Evolutionary conservation across 2,113 vertebrate genomes (phyloP), one percentile per base, ranked within the genome.

Genomic region (Trematocara stigmaticum): DNA sequence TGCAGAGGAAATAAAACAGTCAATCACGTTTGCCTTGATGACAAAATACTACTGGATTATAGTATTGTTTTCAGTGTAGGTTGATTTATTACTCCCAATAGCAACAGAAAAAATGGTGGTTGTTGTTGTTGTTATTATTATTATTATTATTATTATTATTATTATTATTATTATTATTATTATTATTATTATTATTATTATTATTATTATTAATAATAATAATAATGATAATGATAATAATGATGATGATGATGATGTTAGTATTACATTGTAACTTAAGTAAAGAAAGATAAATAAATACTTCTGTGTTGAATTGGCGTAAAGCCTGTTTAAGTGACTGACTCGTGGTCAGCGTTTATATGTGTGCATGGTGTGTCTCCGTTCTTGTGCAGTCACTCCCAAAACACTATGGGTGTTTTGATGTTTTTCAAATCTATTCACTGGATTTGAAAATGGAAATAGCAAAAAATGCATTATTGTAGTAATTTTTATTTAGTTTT

Each of bases 121-220:
- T 18, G 6, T 29, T n/a, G 0, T 49, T 55, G 1, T 51, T 47
- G 1, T 57, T 15, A 0, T 11, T 6, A 3, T 55, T 7, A 4
- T 6, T n/a, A 52, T 0, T 29, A 5, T 57, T 15, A 0, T 11
- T 6, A 3, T 55, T 7, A 4, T 6, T n/a, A 52, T 0, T n/a
- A 5, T 38, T 38, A 4, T 35, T 38, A 3, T 6, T 29, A 29
- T 29, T 29, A 29, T 29, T 26, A 26, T 26, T 26, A 26, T 26
- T 26, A 26, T 26, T 26, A 26, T 26, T 26, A 26, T 26, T 26
- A 26, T 26, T 26, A 26, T 26, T 26, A 23, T 23, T 23, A 23
- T 23, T 23, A 23, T 23, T 23, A 23, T 23, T 23, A 23, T 3
- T 29, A 5, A 29, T 29, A 29, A 29, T 29, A 31, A 31, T 31